A percentile compares a stretch with the other conserved stretches of the same genome.
These are phyloP conservation scores for Bubalus kerabau DNA, from an alignment of 2,113 vertebrate species.

Conservation along the genomic window DNA sequence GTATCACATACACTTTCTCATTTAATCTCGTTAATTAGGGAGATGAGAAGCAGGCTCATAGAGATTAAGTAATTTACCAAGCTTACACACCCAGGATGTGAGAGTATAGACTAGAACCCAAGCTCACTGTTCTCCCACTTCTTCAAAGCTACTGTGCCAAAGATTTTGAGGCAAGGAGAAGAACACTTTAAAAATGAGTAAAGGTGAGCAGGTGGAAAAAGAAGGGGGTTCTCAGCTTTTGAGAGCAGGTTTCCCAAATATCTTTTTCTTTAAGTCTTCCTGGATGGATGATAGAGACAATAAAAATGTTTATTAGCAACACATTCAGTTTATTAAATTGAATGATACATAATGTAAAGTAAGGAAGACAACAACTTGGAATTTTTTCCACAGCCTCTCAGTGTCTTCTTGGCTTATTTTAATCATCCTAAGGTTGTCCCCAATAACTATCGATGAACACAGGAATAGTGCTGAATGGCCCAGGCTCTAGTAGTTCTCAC, in stretches of 20 bases:
- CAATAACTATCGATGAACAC: too few species aligned
- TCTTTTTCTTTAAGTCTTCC: neutral
- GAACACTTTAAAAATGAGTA: neutral
- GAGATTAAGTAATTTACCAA: neutral
- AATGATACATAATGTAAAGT: neutral
- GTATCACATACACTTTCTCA: neutral
- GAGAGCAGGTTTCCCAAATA: neutral
- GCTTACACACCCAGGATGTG: neutral
- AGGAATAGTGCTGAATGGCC: neutral
- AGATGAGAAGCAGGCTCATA: neutral
- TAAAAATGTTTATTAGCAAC: neutral
- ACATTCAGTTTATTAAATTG: neutral
- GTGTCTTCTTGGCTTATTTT: neutral
- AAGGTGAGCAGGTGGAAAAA: neutral
- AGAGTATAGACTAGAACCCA: neutral
- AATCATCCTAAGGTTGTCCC: neutral
- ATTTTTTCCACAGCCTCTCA: neutral
- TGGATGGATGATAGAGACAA: neutral
- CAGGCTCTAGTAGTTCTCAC: neutral
- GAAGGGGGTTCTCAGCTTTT: neutral
- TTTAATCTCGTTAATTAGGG: neutral
- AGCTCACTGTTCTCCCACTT: neutral
- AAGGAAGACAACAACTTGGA: neutral
- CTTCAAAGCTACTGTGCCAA: neutral
- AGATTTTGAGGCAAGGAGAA: neutral